These are phyloP conservation scores for Vulpes vulpes DNA, from an alignment of 2,113 vertebrate species.

Conservation along the genomic window DNA sequence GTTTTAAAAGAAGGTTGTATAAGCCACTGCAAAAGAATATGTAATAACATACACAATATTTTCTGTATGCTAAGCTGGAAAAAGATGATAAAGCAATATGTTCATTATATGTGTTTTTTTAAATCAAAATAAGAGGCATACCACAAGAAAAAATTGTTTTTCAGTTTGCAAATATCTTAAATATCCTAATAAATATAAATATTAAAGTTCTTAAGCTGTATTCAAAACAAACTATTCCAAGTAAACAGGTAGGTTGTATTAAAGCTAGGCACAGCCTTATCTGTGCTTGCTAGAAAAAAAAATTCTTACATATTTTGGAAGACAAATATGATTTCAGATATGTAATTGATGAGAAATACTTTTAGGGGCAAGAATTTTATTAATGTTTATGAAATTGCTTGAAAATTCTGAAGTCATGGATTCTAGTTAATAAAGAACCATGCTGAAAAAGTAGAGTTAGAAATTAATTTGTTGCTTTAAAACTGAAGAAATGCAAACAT, in stretches of 20 bases:
- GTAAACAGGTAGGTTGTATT: background rate
- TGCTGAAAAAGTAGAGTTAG: background rate
- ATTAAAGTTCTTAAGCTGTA: background rate
- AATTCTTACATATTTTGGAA: background rate
- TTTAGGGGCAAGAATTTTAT: background rate
- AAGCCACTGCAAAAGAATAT: background rate
- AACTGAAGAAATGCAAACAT: background rate
- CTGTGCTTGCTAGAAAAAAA: background rate
- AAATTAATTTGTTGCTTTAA: constrained; percentile 27
- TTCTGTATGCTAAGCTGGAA: background rate
- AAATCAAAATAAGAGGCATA: background rate
- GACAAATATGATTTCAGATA: constrained; percentile 34
- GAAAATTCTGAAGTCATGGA: background rate
- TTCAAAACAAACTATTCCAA: background rate
- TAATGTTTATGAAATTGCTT: background rate
- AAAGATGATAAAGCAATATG: background rate
- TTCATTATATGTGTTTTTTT: background rate
- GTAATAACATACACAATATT: background rate
- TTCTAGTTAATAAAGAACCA: background rate
- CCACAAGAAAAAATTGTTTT: background rate
- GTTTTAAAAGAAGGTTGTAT: constrained; percentile 9
- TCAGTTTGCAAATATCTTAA: background rate
- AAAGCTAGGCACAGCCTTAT: background rate
- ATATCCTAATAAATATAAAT: constrained; percentile 29
- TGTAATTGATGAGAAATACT: background rate